phyloP scores from a whole-genome alignment of 2,888 invertebrate genomes.

The Asteroscopus sphinx region DNA sequence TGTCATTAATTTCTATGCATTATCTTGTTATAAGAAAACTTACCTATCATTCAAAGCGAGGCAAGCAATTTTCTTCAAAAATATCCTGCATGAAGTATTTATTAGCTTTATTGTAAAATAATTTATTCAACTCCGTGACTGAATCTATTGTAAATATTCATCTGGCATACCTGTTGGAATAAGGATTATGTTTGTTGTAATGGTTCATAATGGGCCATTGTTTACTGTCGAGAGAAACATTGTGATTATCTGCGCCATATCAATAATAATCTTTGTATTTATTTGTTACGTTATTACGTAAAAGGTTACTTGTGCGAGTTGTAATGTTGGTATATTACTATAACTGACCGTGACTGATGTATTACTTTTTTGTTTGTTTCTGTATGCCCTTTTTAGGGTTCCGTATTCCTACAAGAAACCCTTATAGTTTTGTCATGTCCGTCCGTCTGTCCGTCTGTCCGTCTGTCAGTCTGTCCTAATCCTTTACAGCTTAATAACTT shows the following conservation, averaged over 20 bases:
- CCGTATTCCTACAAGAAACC: no score
- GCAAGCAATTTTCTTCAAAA: constrained; percentile 23
- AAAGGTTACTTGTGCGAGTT: constrained; percentile 40
- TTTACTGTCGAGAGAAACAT: constrained; percentile 70
- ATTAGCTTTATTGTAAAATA: constrained; percentile 30
- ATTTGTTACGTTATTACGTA: constrained; percentile 42
- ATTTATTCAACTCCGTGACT: constrained; percentile 53
- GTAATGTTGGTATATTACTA: constrained; percentile 8
- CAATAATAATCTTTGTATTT: constrained; percentile 56
- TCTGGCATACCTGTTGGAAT: constrained; percentile 59
- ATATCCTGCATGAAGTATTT: constrained; percentile 25
- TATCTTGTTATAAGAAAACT: background rate
- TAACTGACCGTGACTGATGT: constrained; percentile 16
- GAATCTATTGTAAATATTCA: constrained; percentile 52
- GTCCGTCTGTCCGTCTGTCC: no score
- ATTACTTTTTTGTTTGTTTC: constrained; percentile 7
- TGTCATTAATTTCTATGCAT: background rate
- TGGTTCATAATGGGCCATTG: constrained; percentile 73
- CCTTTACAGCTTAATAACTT: no score
- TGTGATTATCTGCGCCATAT: constrained; percentile 56
- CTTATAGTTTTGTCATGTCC: no score
- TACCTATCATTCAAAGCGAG: constrained; percentile 1
- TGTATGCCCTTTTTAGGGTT: background rate
- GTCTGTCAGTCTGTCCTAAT: no score
- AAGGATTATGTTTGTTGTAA: constrained; percentile 60